phyloP scores from a whole-genome alignment of 2,113 vertebrate species.

The Glaucidium brasilianum region DNA sequence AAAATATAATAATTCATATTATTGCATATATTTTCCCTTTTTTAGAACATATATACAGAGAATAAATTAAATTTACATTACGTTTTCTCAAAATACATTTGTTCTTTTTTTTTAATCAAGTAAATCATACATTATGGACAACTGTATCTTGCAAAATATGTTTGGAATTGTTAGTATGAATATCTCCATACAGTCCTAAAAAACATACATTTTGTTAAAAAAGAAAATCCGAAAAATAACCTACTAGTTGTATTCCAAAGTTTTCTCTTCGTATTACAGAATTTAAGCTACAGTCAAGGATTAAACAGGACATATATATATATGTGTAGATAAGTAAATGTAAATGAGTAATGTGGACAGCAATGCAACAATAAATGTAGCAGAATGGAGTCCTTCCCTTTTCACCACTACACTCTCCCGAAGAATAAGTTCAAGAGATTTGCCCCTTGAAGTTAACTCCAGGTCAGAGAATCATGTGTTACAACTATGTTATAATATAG shows the following conservation, averaged over 20 bases:
- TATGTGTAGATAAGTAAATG: neutral
- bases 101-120: neutral
- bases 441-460: neutral
- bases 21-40: neutral
- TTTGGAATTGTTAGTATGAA: neutral
- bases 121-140: neutral
- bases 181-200: neutral
- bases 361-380: neutral
- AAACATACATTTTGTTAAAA: neutral
- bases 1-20: neutral
- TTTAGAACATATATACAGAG: neutral
- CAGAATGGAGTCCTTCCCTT: neutral
- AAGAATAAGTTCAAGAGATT: neutral
- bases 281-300: neutral
- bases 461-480: neutral
- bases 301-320: neutral
- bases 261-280: neutral
- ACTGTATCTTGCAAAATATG: neutral
- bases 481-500: neutral
- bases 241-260: neutral
- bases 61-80: neutral
- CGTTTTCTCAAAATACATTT: neutral
- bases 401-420: neutral
- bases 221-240: neutral
- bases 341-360: neutral